These are phyloP conservation scores for Conchocele bisecta DNA, from an alignment of 2,888 invertebrate genomes.

Conservation along the genomic window DNA sequence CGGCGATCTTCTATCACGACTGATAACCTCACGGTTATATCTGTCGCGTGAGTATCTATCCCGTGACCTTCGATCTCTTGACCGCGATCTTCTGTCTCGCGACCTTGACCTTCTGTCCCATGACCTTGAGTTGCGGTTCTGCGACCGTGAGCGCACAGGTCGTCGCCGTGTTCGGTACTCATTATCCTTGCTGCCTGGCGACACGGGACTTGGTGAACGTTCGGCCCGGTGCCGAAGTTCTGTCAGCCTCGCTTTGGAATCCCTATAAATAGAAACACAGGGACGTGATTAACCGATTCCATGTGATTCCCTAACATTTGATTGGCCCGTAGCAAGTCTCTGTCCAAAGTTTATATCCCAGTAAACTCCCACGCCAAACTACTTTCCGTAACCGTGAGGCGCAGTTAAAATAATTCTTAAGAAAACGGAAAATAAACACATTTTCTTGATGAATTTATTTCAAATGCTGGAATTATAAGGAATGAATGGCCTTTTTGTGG, in stretches of 20 bases:
- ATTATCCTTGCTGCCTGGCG: constrained; percentile 39
- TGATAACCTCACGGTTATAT: constrained; percentile 25
- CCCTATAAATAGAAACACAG: too few relatives aligned
- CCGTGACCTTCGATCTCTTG: constrained; percentile 33
- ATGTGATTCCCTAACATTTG: too few relatives aligned
- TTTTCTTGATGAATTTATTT: too few relatives aligned
- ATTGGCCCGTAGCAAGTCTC: too few relatives aligned
- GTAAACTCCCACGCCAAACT: too few relatives aligned
- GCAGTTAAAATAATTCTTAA: too few relatives aligned
- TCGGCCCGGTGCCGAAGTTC: constrained; percentile 20
- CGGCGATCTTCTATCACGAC: constrained; percentile 49
- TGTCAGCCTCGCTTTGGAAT: constrained; percentile 1
- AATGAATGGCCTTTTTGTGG: too few relatives aligned
- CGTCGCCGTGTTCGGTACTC: constrained; percentile 4
- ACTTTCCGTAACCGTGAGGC: too few relatives aligned
- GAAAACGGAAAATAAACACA: too few relatives aligned
- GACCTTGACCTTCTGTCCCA: constrained; percentile 47
- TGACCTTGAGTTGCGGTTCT: constrained; percentile 21
- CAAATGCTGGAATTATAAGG: too few relatives aligned
- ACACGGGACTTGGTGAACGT: constrained; percentile 33
- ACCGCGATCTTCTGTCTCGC: constrained; percentile 15
- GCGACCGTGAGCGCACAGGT: neutral
- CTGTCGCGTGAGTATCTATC: constrained; percentile 28
- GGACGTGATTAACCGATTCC: too few relatives aligned
- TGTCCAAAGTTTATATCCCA: too few relatives aligned